phyloP scores from a whole-genome alignment of 64 coral and sea anemone genomes.

The Hydrozoanthus tunicans region DNA sequence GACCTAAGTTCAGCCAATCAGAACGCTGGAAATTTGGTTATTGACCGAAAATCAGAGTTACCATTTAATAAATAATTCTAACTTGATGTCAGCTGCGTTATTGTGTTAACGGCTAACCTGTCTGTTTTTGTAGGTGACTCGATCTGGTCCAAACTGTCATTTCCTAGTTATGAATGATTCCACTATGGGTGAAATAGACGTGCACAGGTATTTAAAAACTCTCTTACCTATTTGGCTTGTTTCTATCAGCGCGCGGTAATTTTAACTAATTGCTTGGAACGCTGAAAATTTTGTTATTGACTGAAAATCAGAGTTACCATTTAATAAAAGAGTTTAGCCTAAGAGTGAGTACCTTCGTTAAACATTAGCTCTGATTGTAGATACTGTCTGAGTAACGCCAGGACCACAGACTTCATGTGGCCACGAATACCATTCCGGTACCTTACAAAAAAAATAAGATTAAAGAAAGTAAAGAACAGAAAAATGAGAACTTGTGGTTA shows the following conservation, averaged over 20 bases:
- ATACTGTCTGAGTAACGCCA: slow-evolving; percentile 79
- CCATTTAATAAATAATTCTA: too few relatives aligned
- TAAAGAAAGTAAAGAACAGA: neutral
- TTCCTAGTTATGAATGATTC: slow-evolving; percentile 91
- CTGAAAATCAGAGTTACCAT: too few relatives aligned
- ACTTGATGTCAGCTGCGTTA: neutral
- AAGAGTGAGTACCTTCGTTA: slow-evolving; percentile 53
- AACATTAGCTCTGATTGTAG: slow-evolving; percentile 90
- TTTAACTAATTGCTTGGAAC: too few relatives aligned
- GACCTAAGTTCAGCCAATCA: too few relatives aligned
- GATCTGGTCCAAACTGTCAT: slow-evolving; percentile 87
- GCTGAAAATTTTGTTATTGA: too few relatives aligned
- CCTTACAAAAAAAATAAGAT: slow-evolving; percentile 6
- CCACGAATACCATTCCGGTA: slow-evolving; percentile 97
- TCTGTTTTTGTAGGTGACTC: slow-evolving; percentile 59
- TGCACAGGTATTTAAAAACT: slow-evolving; percentile 73
- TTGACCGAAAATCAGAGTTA: too few relatives aligned
- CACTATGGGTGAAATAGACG: slow-evolving; percentile 75
- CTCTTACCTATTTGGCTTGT: neutral
- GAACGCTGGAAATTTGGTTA: too few relatives aligned
- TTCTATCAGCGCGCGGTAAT: too few relatives aligned
- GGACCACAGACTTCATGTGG: slow-evolving; percentile 91
- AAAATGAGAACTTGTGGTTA: neutral
- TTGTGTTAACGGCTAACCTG: neutral
- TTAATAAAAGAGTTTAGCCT: too few relatives aligned